A percentile compares a stretch with the other conserved stretches of the same genome.
Evolutionary conservation across 2,113 vertebrate species (phyloP).

Genomic region (Propithecus coquereli): DNA sequence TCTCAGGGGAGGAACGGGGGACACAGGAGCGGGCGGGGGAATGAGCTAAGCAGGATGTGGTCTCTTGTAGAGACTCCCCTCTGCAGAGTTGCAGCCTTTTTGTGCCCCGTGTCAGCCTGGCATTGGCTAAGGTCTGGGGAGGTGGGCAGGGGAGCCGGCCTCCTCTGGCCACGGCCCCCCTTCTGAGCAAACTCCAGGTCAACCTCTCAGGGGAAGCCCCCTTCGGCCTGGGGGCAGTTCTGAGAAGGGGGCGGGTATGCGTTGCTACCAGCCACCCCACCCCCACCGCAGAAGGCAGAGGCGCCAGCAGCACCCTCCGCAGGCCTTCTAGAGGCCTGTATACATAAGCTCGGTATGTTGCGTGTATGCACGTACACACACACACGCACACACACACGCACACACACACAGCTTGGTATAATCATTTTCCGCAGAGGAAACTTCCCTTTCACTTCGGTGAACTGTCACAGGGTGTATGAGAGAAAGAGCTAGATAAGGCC

Average conservation of each 20-base stretch:
- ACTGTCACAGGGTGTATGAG: neutral
- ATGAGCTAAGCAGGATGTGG: neutral
- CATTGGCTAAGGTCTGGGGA: neutral
- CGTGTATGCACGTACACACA: fast-evolving
- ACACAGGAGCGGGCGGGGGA: neutral
- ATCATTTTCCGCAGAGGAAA: neutral
- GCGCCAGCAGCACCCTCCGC: neutral
- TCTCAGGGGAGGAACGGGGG: neutral
- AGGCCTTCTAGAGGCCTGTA: neutral
- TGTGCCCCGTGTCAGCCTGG: neutral
- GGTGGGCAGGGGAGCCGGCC: too few relatives aligned
- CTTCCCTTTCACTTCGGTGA: neutral
- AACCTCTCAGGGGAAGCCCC: fast-evolving
- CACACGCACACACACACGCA: too few relatives aligned
- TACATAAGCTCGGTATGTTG: neutral
- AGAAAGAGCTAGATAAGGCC: neutral
- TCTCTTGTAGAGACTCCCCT: neutral
- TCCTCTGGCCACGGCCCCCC: neutral
- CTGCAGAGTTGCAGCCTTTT: neutral
- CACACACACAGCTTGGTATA: neutral
- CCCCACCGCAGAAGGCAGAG: neutral
- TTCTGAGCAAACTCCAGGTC: neutral
- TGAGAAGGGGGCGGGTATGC: neutral
- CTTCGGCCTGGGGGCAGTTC: neutral
- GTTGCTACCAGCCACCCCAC: neutral